Conservation (phyloP, 2,888 invertebrate genomes). For the Morpho deidamia region DNA sequence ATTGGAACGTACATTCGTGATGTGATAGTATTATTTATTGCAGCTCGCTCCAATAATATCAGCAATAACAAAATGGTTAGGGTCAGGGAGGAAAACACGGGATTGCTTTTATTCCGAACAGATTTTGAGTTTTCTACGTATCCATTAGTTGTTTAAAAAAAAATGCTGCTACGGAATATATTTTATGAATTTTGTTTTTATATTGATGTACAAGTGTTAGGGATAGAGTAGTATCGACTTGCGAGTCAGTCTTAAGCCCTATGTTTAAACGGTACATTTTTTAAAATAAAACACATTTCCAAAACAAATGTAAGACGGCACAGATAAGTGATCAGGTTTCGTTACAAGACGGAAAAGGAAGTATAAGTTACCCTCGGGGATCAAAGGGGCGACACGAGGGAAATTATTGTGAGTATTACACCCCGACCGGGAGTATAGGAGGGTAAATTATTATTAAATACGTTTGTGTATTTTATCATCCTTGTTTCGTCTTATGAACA, state of each 20-base stretch:
- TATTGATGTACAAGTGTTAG: too few relatives aligned
- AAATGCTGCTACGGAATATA: too few relatives aligned
- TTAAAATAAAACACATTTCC: constrained; percentile 10
- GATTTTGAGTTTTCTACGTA: background rate
- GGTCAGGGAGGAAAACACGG: constrained; percentile 1
- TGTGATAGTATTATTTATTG: constrained; percentile 3
- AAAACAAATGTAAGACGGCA: constrained; percentile 2
- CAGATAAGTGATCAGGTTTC: constrained; percentile 16
- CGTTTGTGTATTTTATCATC: too few relatives aligned
- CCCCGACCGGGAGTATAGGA: background rate
- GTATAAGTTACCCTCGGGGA: constrained; percentile 33
- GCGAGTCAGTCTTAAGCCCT: too few relatives aligned
- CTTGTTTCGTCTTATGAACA: too few relatives aligned
- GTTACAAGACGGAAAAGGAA: constrained; percentile 27
- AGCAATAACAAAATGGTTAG: constrained; percentile 1
- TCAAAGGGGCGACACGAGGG: constrained; percentile 34
- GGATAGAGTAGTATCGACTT: too few relatives aligned
- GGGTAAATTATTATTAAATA: constrained; percentile 11
- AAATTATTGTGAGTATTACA: constrained; percentile 20
- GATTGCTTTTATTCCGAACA: constrained; percentile 4
- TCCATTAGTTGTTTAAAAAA: too few relatives aligned
- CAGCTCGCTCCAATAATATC: constrained; percentile 1
- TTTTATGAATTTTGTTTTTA: too few relatives aligned
- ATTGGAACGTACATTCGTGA: background rate
- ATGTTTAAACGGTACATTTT: too few relatives aligned